These are phyloP conservation scores for Danio jaintianensis DNA, from an alignment of 2,797 vertebrate genomes.

Conservation along the genomic window DNA sequence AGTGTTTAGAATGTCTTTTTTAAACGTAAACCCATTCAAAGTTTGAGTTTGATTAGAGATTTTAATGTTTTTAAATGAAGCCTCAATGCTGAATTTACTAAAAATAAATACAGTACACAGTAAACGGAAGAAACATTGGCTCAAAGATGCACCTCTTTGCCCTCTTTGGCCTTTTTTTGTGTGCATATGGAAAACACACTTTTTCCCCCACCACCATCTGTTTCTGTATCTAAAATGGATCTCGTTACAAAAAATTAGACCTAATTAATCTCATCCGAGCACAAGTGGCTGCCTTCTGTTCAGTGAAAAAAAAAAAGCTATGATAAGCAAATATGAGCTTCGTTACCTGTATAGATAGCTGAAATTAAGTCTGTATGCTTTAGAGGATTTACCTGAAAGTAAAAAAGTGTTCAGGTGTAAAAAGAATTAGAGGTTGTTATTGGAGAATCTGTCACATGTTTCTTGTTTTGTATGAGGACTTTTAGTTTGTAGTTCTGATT, in stretches of 20 bases:
- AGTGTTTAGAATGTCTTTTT: no score
- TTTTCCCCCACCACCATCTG: constrained; percentile 14
- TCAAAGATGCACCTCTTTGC: not conserved
- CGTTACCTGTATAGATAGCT: not conserved
- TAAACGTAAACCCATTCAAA: no score
- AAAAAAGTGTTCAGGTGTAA: not conserved
- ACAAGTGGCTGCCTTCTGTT: constrained; percentile 19
- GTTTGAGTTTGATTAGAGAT: no score
- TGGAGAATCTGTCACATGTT: no score
- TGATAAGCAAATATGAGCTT: not conserved
- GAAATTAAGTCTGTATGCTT: not conserved
- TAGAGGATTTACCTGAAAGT: not conserved
- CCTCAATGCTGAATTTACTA: no score
- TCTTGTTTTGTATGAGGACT: no score
- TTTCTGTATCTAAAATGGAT: constrained; percentile 18
- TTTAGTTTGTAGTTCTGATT: no score
- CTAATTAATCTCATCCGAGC: constrained; percentile 25
- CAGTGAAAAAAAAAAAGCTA: not conserved
- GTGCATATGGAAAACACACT: not conserved
- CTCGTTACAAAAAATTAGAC: constrained; percentile 1
- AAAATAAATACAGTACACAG: no score
- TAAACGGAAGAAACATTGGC: no score
- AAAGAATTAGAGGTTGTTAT: not conserved
- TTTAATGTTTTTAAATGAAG: no score
- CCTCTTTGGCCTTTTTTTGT: constrained; percentile 2